phyloP scores from a whole-genome alignment of 2,113 vertebrate species.

The Paradisaea rubra region DNA sequence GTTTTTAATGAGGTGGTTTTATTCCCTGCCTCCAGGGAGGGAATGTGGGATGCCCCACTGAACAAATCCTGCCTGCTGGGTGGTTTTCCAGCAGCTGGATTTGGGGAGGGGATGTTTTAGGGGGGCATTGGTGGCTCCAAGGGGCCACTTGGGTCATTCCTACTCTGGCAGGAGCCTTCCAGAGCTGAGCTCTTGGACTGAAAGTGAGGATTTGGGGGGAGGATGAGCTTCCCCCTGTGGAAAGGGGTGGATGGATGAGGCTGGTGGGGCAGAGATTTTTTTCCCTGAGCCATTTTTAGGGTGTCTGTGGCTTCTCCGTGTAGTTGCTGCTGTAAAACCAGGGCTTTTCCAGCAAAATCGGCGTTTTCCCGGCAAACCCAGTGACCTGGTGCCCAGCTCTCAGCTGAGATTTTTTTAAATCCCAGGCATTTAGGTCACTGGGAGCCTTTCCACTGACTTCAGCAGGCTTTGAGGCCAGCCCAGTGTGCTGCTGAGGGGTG shows the following conservation, averaged over 20 bases:
- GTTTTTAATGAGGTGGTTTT: conserved; percentile 4
- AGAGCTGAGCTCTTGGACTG: not conserved
- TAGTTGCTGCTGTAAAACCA: not conserved
- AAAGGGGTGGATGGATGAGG: not conserved
- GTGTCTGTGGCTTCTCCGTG: not conserved
- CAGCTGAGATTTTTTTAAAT: not conserved
- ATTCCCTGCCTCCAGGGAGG: not conserved
- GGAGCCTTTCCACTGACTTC: not conserved
- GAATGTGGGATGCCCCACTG: conserved; percentile 11
- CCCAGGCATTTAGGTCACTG: not conserved
- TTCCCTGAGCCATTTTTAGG: fast-evolving
- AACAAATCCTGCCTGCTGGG: not conserved
- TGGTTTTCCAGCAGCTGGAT: not conserved
- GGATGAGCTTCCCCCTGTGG: not conserved
- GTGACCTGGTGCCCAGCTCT: not conserved
- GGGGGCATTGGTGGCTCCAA: not conserved
- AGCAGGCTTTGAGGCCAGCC: not conserved
- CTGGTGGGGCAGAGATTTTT: not conserved
- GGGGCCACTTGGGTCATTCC: not conserved
- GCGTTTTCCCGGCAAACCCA: not conserved
- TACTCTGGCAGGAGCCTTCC: not conserved
- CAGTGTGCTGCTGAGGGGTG: not conserved
- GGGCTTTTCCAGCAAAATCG: fast-evolving
- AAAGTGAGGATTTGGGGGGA: not conserved
- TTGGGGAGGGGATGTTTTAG: not conserved